Evolutionary conservation across 2,888 invertebrate species (phyloP).

Genomic region (Chloroclysta siterata): DNA sequence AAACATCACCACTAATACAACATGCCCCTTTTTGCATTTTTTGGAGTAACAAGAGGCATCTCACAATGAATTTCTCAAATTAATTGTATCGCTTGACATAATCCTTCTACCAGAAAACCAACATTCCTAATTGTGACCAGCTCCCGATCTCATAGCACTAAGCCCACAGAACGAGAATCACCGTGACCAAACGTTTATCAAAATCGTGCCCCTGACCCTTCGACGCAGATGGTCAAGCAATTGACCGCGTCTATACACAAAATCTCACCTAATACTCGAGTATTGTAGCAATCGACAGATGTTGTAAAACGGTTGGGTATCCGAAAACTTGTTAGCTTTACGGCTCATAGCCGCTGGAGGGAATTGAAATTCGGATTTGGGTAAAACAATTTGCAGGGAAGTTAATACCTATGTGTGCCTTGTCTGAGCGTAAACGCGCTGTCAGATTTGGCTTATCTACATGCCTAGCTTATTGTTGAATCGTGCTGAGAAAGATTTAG

Average conservation of each 20-base stretch:
- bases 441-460: not conserved
- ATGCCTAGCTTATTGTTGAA: not conserved
- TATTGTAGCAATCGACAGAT: conserved; percentile 35
- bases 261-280: conserved; percentile 68
- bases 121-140: not conserved
- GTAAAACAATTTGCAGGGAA: conserved; percentile 18
- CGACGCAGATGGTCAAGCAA: conserved; percentile 77
- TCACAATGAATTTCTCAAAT: too few relatives aligned
- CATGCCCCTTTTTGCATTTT: too few relatives aligned
- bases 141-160: conserved; percentile 15
- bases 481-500: too few relatives aligned
- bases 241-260: conserved; percentile 69
- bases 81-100: too few relatives aligned
- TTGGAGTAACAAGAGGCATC: too few relatives aligned
- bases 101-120: too few relatives aligned
- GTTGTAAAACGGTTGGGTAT: conserved; percentile 25
- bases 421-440: not conserved
- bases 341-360: conserved; percentile 21
- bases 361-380: conserved; percentile 27
- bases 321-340: conserved; percentile 32
- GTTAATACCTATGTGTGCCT: not conserved
- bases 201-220: conserved; percentile 49
- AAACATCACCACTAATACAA: too few relatives aligned
- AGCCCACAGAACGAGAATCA: conserved; percentile 45
- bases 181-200: conserved; percentile 61